Evolutionary conservation across 2,888 invertebrate genomes (phyloP).

Genomic region (Thera britannica): DNA sequence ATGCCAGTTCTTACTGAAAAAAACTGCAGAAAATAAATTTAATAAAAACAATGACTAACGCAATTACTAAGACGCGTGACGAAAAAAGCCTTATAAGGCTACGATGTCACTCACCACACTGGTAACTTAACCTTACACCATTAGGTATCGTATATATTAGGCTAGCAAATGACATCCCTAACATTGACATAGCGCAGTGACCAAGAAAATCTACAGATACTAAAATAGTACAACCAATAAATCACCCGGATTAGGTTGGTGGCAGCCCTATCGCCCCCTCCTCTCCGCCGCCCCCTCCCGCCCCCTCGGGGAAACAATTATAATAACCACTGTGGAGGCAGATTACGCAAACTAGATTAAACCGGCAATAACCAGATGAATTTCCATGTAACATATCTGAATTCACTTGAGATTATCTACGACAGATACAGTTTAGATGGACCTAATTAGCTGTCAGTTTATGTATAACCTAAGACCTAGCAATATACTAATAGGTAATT

Average conservation of each 20-base stretch:
- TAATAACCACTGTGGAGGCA: constrained; percentile 44
- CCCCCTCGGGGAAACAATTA: constrained; percentile 50
- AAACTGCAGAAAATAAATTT: too few species aligned
- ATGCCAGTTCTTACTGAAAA: too few species aligned
- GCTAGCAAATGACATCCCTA: background rate
- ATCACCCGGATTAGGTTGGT: background rate
- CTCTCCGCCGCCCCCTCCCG: constrained; percentile 19
- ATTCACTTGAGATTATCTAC: constrained; percentile 29
- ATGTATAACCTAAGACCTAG: constrained; percentile 4
- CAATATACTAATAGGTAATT: background rate
- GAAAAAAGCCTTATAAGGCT: too few species aligned
- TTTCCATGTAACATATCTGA: constrained; percentile 26
- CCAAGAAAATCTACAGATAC: background rate
- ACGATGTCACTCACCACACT: too few species aligned
- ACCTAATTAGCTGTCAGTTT: constrained; percentile 26
- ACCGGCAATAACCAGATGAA: constrained; percentile 25
- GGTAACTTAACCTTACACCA: too few species aligned
- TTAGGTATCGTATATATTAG: too few species aligned
- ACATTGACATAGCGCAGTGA: background rate
- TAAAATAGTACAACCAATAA: background rate
- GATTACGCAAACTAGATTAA: constrained; percentile 38
- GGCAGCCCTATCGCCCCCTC: constrained; percentile 28
- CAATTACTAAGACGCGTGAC: too few species aligned
- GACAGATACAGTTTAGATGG: constrained; percentile 12
- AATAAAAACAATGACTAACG: too few species aligned